These are phyloP conservation scores for Rhagologus leucostigma DNA, from an alignment of 2,113 vertebrate species.

Conservation along the genomic window DNA sequence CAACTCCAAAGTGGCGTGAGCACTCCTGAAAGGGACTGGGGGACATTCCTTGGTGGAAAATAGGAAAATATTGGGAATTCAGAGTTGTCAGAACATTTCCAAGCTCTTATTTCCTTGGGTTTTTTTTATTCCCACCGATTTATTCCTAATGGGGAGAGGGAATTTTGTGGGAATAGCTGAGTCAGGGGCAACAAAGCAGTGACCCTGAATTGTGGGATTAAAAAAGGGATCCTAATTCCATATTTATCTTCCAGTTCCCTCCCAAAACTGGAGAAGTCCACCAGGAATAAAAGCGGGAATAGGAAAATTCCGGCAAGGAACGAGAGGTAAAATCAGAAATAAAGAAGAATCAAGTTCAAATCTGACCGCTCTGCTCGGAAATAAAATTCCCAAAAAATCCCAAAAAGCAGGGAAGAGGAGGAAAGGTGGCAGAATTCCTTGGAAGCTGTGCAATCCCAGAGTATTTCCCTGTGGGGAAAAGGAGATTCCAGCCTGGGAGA, in stretches of 20 bases:
- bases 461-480: not conserved
- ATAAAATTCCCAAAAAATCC: not conserved
- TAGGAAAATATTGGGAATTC: not conserved
- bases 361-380: not conserved
- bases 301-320: not conserved
- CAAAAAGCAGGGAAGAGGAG: not conserved
- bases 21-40: not conserved
- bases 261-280: not conserved
- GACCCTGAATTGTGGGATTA: not conserved
- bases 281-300: not conserved
- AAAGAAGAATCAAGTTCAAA: not conserved
- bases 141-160: not conserved
- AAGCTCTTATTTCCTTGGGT: not conserved
- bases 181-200: not conserved
- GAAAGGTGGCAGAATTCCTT: not conserved
- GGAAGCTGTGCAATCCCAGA: not conserved
- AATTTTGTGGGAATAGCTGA: not conserved
- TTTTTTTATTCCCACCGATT: not conserved
- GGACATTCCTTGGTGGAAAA: not conserved
- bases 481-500: not conserved
- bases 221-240: not conserved
- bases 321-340: not conserved
- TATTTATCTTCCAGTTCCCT: not conserved
- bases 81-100: not conserved
- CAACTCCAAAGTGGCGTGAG: not conserved